These are phyloP conservation scores for Cynopterus brachyotis DNA, from an alignment of 2,113 vertebrate species.

Conservation along the genomic window DNA sequence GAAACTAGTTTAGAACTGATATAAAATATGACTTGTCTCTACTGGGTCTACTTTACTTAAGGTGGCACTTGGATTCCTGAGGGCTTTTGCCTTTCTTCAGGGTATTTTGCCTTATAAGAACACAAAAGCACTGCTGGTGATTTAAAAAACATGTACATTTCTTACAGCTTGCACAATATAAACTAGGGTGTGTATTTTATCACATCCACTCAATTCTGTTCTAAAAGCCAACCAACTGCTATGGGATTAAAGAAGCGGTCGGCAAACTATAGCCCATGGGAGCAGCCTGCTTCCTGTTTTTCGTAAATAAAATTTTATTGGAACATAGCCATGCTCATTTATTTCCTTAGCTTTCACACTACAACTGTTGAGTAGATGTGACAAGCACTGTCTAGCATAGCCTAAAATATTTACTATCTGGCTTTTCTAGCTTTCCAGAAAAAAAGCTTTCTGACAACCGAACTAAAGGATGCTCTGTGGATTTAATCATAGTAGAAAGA, in stretches of 20 bases:
- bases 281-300: background rate
- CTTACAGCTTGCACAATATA: background rate
- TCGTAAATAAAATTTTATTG: background rate
- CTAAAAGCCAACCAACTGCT: background rate
- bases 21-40: background rate
- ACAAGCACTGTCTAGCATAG: background rate
- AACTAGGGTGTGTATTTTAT: background rate
- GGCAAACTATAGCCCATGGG: background rate
- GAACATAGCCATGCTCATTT: background rate
- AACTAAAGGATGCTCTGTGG: background rate
- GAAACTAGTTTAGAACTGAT: background rate
- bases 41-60: background rate
- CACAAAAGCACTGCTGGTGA: background rate
- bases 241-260: background rate
- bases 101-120: background rate
- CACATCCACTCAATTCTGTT: background rate
- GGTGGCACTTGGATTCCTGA: background rate
- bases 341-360: background rate
- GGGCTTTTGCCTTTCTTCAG: background rate
- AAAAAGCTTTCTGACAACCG: background rate
- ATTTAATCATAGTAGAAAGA: background rate
- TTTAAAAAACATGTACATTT: background rate
- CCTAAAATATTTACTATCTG: background rate
- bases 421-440: background rate
- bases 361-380: background rate